Base-by-base conservation (phyloP, 2,888 invertebrate genomes). In the Drosophila macrospina region DNA sequence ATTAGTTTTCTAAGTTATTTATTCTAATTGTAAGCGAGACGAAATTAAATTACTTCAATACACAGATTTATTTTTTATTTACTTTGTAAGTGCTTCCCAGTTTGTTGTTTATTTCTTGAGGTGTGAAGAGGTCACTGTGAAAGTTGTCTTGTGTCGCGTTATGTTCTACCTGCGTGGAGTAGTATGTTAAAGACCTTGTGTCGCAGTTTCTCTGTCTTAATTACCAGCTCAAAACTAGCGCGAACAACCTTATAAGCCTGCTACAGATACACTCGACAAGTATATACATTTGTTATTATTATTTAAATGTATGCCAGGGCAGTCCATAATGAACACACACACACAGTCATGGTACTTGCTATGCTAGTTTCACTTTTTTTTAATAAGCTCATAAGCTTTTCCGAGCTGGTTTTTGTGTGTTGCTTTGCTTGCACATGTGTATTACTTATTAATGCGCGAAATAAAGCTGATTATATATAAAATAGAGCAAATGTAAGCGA, bases 301-400 rank as follows among this genome's bases (percentile, higher is more conserved):
- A 56, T 36, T 63, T 41, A 57, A 77, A 74, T 74, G 63, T 74
- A 32, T 73, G 73, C 52, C 74, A 72, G 66, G 37, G 39, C 71
- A 74, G 63, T 45, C 39, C 39, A 24, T 45, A 51, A 32, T 48
- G 39, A 72, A 50, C 42, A 13, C 13, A 47, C 32, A 28, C 7
- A 7, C 54, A 57, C 24, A 55, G 34, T 59, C 62, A 45, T n/a
- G 57, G 61, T 45, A 78, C 78, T 69, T 69, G 75, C 69, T 78
- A 55, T 61, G 50, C 51, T 51, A 80, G 68, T 85, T 85, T 85
- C 85, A 85, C 85, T 88, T 88, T 83, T 88, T 83, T 88, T 88
- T 71, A 74, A 76, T 69, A 74, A 71, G 50, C 51, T 47, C 69
- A 68, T 68, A 69, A 77, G 47, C 42, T 72, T 72, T 74, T 68